Base-by-base conservation (phyloP, 2,797 vertebrate species). In the Hypotaenidia philippensis region DNA sequence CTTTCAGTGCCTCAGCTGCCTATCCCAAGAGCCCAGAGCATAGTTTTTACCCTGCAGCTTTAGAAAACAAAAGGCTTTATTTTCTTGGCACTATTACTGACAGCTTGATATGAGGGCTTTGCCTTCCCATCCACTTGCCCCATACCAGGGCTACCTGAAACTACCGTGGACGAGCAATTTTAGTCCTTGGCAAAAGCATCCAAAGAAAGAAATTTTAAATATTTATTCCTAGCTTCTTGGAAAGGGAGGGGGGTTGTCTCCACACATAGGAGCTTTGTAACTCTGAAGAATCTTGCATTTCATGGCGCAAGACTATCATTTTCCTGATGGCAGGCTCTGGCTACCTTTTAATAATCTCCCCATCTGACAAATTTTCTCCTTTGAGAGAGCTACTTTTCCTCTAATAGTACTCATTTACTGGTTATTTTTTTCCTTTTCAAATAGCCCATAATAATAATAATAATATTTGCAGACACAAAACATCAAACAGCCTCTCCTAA, bases 371-470 rank as follows among this genome's bases (percentile, higher is more conserved):
- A 91, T 95, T 93, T 96, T 90, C 92, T 64, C 63, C 71, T 94
- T 92, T 87, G 84, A 90, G 95, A 81, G 32, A 92, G 80, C 56
- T 81, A 66, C 52, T 76, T 79, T 93, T 91, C 40, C 87, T 86
- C 83, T 96, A 96, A 95, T 95, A 93, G 66, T 10, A 82, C 25
- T 25, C 91, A 95, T 72, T 95, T 94, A 96, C 44, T 53, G 80
- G 83, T 79, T 88, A 87, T 90, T 86, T 95, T 87, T 97, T 81
- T 36, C 64, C 52, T 94, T 87, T 91, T 84, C 89, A 96, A 96
- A 93, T 90, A 94, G 81, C 91, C 79, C 83, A 77, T 95, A 93
- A 95, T 95, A 95, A 96, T 94, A 95, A 95, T 94, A 95, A 96
- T 93, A 96, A 95, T 94, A 96, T 95, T 94, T 3, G 11, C 93